Percentiles rank a stretch among this genome's conserved stretches.
Conservation (phyloP, 2,888 invertebrate species). For the Allophyes oxyacanthae region DNA sequence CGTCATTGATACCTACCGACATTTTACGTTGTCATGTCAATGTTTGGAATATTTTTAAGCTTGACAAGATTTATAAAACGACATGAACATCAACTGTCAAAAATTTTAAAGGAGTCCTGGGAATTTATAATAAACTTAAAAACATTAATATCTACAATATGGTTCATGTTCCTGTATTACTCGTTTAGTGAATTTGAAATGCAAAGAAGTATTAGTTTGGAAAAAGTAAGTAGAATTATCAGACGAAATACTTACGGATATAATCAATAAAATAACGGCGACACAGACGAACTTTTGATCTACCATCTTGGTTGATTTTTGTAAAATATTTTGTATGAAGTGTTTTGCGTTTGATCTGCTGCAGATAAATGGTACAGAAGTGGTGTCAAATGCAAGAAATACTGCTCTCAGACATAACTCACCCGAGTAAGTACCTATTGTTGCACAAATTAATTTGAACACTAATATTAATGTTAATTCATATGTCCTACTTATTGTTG, state of each 20-base stretch:
- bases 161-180: conserved; percentile 73
- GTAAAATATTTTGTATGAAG: conserved; percentile 20
- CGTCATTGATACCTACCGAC: no score
- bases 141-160: conserved; percentile 77
- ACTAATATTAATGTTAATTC: conserved; percentile 4
- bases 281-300: conserved; percentile 21
- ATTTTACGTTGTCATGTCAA: conserved; percentile 58
- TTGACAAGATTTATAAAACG: conserved; percentile 71
- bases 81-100: conserved; percentile 74
- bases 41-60: conserved; percentile 71
- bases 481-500: neutral
- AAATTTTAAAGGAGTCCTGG: conserved; percentile 78
- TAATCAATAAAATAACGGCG: conserved; percentile 24
- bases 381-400: conserved; percentile 72
- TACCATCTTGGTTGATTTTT: conserved; percentile 42
- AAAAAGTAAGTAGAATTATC: conserved; percentile 68
- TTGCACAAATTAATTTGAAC: neutral
- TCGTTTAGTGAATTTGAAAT: conserved; percentile 82
- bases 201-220: conserved; percentile 80
- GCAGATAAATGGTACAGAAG: conserved; percentile 73
- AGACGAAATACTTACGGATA: conserved; percentile 35
- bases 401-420: conserved; percentile 58
- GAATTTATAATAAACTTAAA: conserved; percentile 71
- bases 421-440: conserved; percentile 70
- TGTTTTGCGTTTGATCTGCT: conserved; percentile 42